These are phyloP conservation scores for Fistularia tabacaria DNA, from an alignment of 2,797 vertebrate species.

Conservation along the genomic window DNA sequence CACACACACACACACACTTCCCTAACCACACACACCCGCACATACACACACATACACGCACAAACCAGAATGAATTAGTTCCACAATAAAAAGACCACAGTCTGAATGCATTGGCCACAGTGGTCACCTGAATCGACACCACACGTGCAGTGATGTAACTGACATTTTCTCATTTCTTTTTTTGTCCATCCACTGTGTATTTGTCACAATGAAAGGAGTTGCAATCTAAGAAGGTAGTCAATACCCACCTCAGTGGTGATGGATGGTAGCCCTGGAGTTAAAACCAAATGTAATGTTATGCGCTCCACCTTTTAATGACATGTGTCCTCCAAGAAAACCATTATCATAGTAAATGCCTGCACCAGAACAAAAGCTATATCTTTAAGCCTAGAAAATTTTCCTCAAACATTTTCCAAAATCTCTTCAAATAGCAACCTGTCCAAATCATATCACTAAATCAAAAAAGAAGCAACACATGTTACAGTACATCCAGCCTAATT, in stretches of 20 bases:
- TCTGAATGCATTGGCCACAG: conserved; percentile 58
- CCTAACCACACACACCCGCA: conserved; percentile 27
- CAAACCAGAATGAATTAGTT: conserved; percentile 60
- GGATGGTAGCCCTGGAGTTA: conserved; percentile 42
- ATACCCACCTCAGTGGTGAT: conserved; percentile 51
- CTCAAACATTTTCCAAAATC: conserved; percentile 17
- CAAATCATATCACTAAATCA: conserved; percentile 28
- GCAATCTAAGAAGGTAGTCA: conserved; percentile 28
- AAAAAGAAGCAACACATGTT: conserved; percentile 18
- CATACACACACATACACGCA: conserved; percentile 44
- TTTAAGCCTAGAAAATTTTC: conserved; percentile 23
- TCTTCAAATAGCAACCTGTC: conserved; percentile 24
- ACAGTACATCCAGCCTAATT: conserved; percentile 18
- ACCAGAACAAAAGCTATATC: conserved; percentile 29
- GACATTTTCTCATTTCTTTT: too few species aligned
- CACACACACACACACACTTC: conserved; percentile 41
- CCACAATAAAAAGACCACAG: conserved; percentile 37
- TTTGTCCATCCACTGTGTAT: too few species aligned
- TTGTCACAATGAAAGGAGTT: not conserved
- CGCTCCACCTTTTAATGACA: conserved; percentile 33
- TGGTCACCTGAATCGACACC: conserved; percentile 35
- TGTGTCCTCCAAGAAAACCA: conserved; percentile 42
- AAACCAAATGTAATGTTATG: conserved; percentile 46
- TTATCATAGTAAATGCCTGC: conserved; percentile 43
- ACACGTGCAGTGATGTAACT: conserved; percentile 7